A percentile compares a stretch with the other conserved stretches of the same genome.
phyloP scores from a whole-genome alignment of 2,113 vertebrate species.

The Archilochus colubris region DNA sequence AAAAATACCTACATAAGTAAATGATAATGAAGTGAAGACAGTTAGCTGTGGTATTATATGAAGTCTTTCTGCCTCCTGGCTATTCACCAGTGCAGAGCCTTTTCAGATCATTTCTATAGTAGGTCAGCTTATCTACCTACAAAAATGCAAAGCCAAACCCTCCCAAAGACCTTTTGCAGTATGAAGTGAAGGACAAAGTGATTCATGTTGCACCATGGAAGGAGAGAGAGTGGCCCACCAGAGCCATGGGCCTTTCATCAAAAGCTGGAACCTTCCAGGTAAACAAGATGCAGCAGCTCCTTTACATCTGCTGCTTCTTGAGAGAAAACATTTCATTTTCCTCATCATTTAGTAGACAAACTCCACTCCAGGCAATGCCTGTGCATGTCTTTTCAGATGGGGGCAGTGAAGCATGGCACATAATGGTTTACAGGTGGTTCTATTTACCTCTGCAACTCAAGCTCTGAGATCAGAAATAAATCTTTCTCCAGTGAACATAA shows the following conservation, averaged over 20 bases:
- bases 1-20: neutral
- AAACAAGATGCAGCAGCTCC: neutral
- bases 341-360: neutral
- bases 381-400: neutral
- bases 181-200: neutral
- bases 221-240: neutral
- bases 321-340: slow-evolving; percentile 12
- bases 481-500: slow-evolving; percentile 12
- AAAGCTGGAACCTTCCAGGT: neutral
- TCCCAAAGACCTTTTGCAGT: neutral
- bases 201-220: neutral
- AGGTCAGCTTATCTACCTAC: neutral
- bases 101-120: neutral
- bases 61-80: neutral
- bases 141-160: neutral
- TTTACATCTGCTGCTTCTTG: slow-evolving; percentile 12
- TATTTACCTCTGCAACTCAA: slow-evolving; percentile 32
- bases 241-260: neutral
- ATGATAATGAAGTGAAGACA: neutral
- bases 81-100: neutral
- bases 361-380: neutral
- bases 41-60: neutral
- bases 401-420: neutral
- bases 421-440: slow-evolving; percentile 35
- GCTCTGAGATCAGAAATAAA: slow-evolving; percentile 33